Base-by-base conservation (phyloP, 2,113 vertebrate genomes). In the Erythrocercus mccallii region DNA sequence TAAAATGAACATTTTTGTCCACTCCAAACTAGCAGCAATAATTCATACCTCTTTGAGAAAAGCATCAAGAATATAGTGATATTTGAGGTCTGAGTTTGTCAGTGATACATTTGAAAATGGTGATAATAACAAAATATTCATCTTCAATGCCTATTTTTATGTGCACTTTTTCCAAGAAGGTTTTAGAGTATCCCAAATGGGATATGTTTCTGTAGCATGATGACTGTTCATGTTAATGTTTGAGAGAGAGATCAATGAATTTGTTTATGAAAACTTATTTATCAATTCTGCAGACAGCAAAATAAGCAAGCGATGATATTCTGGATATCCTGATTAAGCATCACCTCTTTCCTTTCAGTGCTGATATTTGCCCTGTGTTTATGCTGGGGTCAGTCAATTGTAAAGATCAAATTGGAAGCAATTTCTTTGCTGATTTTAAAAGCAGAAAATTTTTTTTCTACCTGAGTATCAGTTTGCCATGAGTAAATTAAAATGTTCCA, bases 401-500 rank as follows among this genome's bases (percentile, higher is more conserved):
- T 56, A 76, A 54, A 40, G 57, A 90, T 79, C 68, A 90, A 57
- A 37, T 19, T 81, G 35, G n/a, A 86, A 94, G 56, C 51, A 82
- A 72, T 82, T 90, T 89, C 45, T 79, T 50, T 87, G 40, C 72
- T 90, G 64, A 86, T 77, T 88, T 65, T 74, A 54, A 85, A 95
- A 92, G 64, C 15, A 74, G 37, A 45, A 80, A 90, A 70, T 92
- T 15, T 13, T 92, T 92, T 95, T 70, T 68, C 42, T 92, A 54
- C 40, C 57, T 89, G 73, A 78, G 81, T 91, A 71, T 76, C 86
- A 92, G 44, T 93, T 96, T 93, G 31, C 71, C 18, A 4, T 11
- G 40, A 81, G 60, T 92, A 95, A 96, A 93, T 96, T 89, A 93
- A 92, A 95, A 88, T 74, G 37, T 84, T 92, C 62, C 12, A 2